Percentiles rank a stretch among this genome's conserved stretches.
phyloP scores from a whole-genome alignment of 2,113 vertebrate genomes.

The Struthio camelus region DNA sequence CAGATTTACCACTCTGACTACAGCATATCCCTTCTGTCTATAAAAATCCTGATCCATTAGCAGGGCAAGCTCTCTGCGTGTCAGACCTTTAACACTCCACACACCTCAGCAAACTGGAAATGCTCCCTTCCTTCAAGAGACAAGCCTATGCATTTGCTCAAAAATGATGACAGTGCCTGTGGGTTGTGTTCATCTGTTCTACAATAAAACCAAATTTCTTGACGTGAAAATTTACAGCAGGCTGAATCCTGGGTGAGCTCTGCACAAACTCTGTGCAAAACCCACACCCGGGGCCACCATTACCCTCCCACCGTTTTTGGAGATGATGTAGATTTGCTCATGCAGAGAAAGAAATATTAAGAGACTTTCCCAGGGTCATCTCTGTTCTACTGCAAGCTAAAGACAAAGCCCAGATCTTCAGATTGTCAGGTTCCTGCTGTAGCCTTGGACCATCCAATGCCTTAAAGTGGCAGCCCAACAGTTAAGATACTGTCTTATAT shows the following conservation, averaged over 20 bases:
- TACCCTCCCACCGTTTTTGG: neutral
- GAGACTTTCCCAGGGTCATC: neutral
- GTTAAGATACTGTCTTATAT: neutral
- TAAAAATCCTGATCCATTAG: conserved; percentile 68
- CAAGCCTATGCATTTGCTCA: neutral
- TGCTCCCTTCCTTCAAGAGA: conserved; percentile 3
- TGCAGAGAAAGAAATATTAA: neutral
- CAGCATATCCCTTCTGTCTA: conserved; percentile 74
- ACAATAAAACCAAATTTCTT: neutral
- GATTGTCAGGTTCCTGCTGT: neutral
- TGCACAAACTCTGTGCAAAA: neutral
- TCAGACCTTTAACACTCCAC: conserved; percentile 43
- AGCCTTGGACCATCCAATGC: neutral
- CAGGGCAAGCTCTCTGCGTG: neutral
- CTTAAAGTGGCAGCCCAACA: accelerated
- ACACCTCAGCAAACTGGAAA: neutral
- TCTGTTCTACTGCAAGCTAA: neutral
- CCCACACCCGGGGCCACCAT: neutral
- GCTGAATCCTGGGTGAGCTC: neutral
- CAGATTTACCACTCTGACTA: conserved; percentile 76
- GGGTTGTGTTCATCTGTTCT: neutral
- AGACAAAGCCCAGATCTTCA: neutral
- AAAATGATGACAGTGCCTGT: neutral
- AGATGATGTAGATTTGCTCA: neutral
- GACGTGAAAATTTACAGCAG: neutral